Percentiles rank a stretch among this genome's conserved stretches.
These are phyloP conservation scores for Watsonalla binaria DNA, from an alignment of 2,888 invertebrate species.

Conservation along the genomic window DNA sequence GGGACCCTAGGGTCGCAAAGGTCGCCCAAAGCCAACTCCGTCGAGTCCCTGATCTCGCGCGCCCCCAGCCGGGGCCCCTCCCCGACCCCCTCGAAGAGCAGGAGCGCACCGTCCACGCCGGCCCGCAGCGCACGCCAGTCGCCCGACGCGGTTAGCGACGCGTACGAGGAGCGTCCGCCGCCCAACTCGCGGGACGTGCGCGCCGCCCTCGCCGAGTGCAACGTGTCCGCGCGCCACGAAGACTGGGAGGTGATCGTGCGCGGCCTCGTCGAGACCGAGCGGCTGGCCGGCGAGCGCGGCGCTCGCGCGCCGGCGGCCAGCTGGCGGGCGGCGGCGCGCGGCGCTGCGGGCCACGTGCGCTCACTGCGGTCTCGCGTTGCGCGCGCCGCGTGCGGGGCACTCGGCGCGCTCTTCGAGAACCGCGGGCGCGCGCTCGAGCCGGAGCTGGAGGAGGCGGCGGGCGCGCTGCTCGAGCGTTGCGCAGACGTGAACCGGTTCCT, in stretches of 20 bases:
- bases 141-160: constrained; percentile 38
- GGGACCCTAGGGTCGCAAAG: constrained; percentile 24
- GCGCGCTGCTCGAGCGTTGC: constrained; percentile 89
- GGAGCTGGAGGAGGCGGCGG: constrained; percentile 92
- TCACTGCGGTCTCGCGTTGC: constrained; percentile 96
- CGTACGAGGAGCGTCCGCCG: constrained; percentile 32
- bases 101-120: constrained; percentile 22
- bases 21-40: constrained; percentile 14
- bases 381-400: constrained; percentile 89
- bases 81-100: constrained; percentile 12
- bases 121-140: constrained; percentile 34
- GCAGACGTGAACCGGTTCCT: constrained; percentile 97
- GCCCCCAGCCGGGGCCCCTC: constrained; percentile 34
- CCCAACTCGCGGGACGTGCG: constrained; percentile 28
- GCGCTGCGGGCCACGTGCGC: constrained; percentile 86
- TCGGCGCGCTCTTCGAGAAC: constrained; percentile 87
- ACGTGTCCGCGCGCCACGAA: constrained; percentile 79
- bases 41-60: constrained; percentile 12
- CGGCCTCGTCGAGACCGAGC: constrained; percentile 83
- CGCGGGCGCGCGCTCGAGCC: constrained; percentile 79
- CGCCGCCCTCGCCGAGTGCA: constrained; percentile 57
- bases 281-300: constrained; percentile 82
- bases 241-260: constrained; percentile 90
- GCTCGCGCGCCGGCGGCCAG: constrained; percentile 85
- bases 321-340: constrained; percentile 82